Evolutionary conservation across 2,888 invertebrate genomes (phyloP).

Genomic region (Cloeon dipterum): DNA sequence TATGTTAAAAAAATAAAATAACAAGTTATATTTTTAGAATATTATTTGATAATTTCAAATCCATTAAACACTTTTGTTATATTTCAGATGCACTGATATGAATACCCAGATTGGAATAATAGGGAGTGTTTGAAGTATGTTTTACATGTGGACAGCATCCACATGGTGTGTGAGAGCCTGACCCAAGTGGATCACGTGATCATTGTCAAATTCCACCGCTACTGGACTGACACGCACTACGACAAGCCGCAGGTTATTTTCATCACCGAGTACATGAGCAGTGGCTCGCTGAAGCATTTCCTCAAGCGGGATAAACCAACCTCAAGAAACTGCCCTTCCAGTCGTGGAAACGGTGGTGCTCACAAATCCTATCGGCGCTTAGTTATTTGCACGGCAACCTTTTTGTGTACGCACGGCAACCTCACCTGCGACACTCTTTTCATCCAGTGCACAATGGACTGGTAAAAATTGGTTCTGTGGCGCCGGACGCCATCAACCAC

Average conservation of each 20-base stretch:
- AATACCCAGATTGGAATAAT: no score
- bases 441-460: conserved; percentile 99
- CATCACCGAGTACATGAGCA: conserved; percentile 99
- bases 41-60: no score
- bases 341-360: conserved; percentile 99
- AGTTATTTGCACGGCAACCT: conserved; percentile 98
- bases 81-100: no score
- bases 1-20: no score
- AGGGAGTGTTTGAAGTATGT: no score
- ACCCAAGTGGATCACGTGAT: conserved; percentile 95
- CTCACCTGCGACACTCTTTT: conserved; percentile 99
- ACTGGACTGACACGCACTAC: conserved; percentile 95
- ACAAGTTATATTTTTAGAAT: no score
- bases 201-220: conserved; percentile 98
- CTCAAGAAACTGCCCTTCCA: conserved; percentile 79
- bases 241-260: conserved; percentile 96
- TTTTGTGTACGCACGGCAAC: conserved; percentile 95
- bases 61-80: no score
- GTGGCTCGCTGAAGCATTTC: conserved; percentile 97
- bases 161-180: conserved; percentile 93
- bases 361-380: conserved; percentile 95
- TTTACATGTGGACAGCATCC: conserved; percentile 95
- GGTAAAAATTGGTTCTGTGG: no score
- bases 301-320: conserved; percentile 88
- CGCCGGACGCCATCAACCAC: conserved; percentile 97